Evolutionary conservation across 2,888 invertebrate genomes (phyloP).

Genomic region (Pinctada fucata): DNA sequence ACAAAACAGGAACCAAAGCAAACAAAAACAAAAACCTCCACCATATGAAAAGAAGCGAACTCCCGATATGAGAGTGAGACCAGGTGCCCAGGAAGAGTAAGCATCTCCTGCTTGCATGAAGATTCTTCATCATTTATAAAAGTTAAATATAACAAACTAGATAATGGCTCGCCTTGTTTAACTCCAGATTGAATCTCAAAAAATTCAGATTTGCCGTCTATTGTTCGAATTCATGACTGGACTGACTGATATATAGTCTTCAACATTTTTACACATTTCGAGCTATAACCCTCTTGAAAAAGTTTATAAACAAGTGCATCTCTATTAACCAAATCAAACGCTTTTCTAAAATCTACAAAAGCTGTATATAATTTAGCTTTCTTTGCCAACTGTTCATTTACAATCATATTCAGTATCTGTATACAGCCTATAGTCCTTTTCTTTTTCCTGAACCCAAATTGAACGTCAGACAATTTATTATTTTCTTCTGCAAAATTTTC

Average conservation of each 20-base stretch:
- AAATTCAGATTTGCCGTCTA: not conserved
- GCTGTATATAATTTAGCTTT: not conserved
- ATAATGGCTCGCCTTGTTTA: not conserved
- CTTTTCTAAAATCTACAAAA: not conserved
- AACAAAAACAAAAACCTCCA: too few relatives aligned
- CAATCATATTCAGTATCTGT: not conserved
- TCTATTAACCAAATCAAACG: not conserved
- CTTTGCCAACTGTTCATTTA: not conserved
- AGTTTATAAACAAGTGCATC: not conserved
- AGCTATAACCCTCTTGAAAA: not conserved
- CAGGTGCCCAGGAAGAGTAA: too few relatives aligned
- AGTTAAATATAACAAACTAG: not conserved
- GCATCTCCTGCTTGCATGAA: too few relatives aligned
- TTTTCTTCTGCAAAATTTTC: slow-evolving; percentile 1
- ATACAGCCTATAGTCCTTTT: slow-evolving; percentile 1
- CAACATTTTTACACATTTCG: not conserved
- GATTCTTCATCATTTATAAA: not conserved
- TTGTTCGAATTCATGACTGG: not conserved
- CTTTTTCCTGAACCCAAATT: not conserved
- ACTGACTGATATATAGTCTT: not conserved
- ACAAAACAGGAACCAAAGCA: too few relatives aligned
- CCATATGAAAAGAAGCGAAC: too few relatives aligned
- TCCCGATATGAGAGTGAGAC: too few relatives aligned
- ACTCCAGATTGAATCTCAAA: not conserved
- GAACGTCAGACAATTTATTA: not conserved